Evolutionary conservation across 2,113 vertebrate species (phyloP), one percentile per base, ranked within the genome.

Genomic region (Podilymbus podiceps): DNA sequence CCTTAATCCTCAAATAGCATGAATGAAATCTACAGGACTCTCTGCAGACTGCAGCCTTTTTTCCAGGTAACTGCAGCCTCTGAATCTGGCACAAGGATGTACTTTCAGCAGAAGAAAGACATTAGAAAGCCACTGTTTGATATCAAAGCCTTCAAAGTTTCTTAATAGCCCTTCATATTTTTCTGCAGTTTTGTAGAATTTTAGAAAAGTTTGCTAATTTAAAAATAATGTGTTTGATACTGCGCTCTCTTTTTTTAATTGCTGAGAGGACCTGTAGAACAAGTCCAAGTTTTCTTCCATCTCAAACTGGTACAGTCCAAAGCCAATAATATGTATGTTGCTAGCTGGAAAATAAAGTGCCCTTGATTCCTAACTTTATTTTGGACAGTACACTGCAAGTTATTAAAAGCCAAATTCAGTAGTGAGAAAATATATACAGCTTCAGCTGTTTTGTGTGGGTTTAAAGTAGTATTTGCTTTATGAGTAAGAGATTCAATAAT

Each of bases 401-500:
- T 93, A 93, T 78, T 96, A 94, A 93, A 96, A 95, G 95, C 84
- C 91, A 97, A 90, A 97, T 95, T 94, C 96, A 95, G 96, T 96
- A 97, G 96, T 95, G 90, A 96, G 77, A 96, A 97, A 96, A 97
- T 82, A 97, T 89, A 97, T 96, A 96, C 95, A 96, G 77, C 90
- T 69, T 95, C 94, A 93, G 95, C 89, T 92, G 91, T 89, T 95
- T 96, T 89, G 95, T 92, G 84, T 79, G 84, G 90, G 84, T 90
- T 97, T 95, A 89, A 97, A 96, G 90, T 88, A 93, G 56, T 95
- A 95, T 94, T 97, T 97, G 90, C 92, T 91, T 93, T 95, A 97
- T 97, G 90, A 97, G 73, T 95, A 97, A 97, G 86, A 94, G 64
- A 95, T 91, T 87, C 86, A 87, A 96, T 96, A 97, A 96, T 95